Base-by-base conservation (phyloP, 2,888 invertebrate species). In the Caradrina clavipalpis region DNA sequence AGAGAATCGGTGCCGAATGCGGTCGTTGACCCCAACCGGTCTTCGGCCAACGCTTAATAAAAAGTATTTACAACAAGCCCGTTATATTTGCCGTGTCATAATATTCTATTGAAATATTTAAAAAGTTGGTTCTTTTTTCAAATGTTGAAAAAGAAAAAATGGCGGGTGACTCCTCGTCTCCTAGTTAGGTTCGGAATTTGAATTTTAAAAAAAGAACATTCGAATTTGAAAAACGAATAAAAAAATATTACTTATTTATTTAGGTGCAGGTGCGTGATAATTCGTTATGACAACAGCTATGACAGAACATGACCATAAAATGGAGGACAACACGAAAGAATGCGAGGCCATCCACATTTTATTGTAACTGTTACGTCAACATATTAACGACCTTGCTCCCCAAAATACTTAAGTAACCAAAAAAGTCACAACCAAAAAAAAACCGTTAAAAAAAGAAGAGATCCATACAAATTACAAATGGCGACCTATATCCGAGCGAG, bases 1-100 rank as follows among this genome's bases (percentile, higher is more conserved):
- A 68, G 56, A 73, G 73, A 84, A 86, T 82, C 76, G 86, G 88
- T 87, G 89, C 86, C 91, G 87, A 91, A 92, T 87, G 83, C 89
- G 94, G 87, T 85, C 90, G 60, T 90, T 91, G 86, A 92, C 89
- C 92, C 82, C 82, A 76, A 91, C 92, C 89, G 88, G 92, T 90
- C 84, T 79, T 83, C 78, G 69, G 39, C 58, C 75, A 85, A 61
- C 72, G 78, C 72, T 75, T 75, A 68, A 62, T 84, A 80, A 83
- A 85, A 83, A 81, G 82, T 86, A 86, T 82, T 83, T 84, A 84
- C 80, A 80, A 78, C 65, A 47, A 63, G 73, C 70, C 90, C 89
- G 90, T 89, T 89, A 88, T 81, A 75, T 84, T 84, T 78, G 83
- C 73, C 76, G 76, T 85, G 75, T 80, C 81, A 80, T 84, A 86